phyloP scores from a whole-genome alignment of 2,797 vertebrate genomes.

The Neomorphus geoffroyi region DNA sequence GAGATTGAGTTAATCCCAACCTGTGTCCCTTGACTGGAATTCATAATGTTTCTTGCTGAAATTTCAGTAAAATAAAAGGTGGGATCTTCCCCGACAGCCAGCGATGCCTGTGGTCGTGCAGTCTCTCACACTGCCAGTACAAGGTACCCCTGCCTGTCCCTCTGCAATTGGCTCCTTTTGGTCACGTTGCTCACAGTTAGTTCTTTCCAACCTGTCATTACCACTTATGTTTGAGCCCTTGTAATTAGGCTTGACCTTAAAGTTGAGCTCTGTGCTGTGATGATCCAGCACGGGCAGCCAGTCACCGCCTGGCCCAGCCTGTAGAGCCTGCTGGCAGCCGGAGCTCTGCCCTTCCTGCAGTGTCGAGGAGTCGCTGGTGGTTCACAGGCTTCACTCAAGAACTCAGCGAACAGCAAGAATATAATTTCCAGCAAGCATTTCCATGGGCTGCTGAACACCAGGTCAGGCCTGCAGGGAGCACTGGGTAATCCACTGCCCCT shows the following conservation, averaged over 20 bases:
- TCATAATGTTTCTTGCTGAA: not conserved
- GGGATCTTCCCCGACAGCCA: not conserved
- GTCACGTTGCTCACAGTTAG: not conserved
- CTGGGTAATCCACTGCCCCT: not conserved
- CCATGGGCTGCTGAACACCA: not conserved
- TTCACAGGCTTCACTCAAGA: not conserved
- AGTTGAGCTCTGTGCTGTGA: not conserved
- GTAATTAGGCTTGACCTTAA: not conserved
- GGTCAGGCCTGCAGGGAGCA: not conserved
- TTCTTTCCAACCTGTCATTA: not conserved
- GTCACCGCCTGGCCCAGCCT: not conserved
- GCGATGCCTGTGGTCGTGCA: fast-evolving
- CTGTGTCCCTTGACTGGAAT: not conserved
- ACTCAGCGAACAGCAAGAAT: fast-evolving
- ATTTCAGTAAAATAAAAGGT: not conserved
- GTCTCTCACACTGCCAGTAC: not conserved
- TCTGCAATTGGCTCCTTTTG: not conserved
- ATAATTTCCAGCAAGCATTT: not conserved
- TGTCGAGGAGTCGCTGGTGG: not conserved
- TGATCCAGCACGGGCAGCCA: not conserved
- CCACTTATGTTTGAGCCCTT: not conserved
- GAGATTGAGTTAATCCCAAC: not conserved
- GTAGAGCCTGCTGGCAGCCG: not conserved
- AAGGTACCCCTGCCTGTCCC: not conserved
- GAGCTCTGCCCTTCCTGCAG: not conserved